Percentiles rank a stretch among this genome's conserved stretches.
phyloP scores from a whole-genome alignment of 2,888 invertebrate species.

The Lissonota sp. region DNA sequence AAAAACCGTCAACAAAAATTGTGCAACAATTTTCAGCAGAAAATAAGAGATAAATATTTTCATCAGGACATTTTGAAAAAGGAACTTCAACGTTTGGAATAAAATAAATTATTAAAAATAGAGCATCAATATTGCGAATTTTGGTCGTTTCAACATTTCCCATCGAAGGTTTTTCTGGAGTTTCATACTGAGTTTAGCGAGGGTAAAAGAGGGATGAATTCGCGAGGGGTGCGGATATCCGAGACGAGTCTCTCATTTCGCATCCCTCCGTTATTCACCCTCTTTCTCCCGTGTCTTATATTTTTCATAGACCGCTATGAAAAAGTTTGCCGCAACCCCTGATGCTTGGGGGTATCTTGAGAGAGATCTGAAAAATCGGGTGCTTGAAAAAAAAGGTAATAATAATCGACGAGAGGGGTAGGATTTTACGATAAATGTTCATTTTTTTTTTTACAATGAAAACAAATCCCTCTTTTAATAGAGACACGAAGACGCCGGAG shows the following conservation, averaged over 20 bases:
- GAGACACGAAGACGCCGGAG: conserved; percentile 66
- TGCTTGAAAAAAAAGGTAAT: conserved; percentile 61
- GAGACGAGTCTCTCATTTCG: conserved; percentile 21
- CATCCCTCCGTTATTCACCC: conserved; percentile 30
- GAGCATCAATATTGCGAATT: too few species aligned
- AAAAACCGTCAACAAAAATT: too few species aligned
- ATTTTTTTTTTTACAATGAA: conserved; percentile 63
- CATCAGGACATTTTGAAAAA: too few species aligned
- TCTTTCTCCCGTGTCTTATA: conserved; percentile 7
- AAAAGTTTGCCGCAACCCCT: conserved; percentile 3
- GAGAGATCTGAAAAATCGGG: conserved; percentile 29
- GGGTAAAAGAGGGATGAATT: conserved; percentile 8
- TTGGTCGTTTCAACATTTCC: neutral
- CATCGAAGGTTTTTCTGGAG: neutral
- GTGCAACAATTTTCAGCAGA: too few species aligned
- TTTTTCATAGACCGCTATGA: conserved; percentile 3
- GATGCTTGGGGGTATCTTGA: neutral
- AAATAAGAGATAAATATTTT: too few species aligned
- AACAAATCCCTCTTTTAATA: conserved; percentile 50
- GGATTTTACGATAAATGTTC: neutral
- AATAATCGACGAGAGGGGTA: conserved; percentile 31
- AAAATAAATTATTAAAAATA: too few species aligned
- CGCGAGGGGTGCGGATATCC: conserved; percentile 18
- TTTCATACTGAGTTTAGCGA: neutral
- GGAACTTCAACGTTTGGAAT: too few species aligned